Evolutionary conservation across 2,888 invertebrate genomes (phyloP).

Genomic region (Patella caerulea): DNA sequence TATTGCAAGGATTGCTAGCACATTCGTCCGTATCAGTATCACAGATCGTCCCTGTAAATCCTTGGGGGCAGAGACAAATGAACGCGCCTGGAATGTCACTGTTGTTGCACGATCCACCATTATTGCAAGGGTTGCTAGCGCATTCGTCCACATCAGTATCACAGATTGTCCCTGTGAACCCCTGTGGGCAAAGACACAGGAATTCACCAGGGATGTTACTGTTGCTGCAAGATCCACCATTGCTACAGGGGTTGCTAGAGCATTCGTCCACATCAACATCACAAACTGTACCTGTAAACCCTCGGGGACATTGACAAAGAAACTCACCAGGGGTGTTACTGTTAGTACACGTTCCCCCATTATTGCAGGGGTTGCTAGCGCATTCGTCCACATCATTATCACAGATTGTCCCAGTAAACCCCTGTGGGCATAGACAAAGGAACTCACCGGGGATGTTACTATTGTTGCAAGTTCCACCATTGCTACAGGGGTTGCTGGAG

Average conservation of each 20-base stretch:
- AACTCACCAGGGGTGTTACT: conserved; percentile 26
- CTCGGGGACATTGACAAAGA: conserved; percentile 26
- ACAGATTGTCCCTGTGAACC: conserved; percentile 31
- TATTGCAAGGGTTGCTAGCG: conserved; percentile 13
- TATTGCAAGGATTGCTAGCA: conserved; percentile 36
- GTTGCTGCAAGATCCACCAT: conserved; percentile 72
- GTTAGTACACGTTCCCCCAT: conserved; percentile 79
- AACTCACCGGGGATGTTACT: too few species aligned
- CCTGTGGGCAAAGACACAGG: conserved; percentile 76
- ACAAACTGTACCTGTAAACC: conserved; percentile 73
- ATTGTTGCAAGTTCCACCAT: conserved; percentile 83
- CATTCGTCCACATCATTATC: conserved; percentile 29
- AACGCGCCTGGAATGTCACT: conserved; percentile 9
- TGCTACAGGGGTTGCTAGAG: conserved; percentile 66
- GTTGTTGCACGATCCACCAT: conserved; percentile 20
- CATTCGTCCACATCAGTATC: conserved; percentile 19
- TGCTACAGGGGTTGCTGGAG: conserved; percentile 91
- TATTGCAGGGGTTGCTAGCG: conserved; percentile 79
- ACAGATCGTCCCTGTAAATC: conserved; percentile 14
- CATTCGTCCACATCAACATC: conserved; percentile 93
- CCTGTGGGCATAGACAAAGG: background rate
- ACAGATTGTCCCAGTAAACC: background rate
- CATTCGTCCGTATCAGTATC: conserved; percentile 23
- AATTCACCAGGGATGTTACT: conserved; percentile 26
- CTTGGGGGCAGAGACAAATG: conserved; percentile 1